Percentiles rank a stretch among this genome's conserved stretches.
These are phyloP conservation scores for Diabrotica balteata DNA, from an alignment of 2,888 invertebrate species.

Conservation along the genomic window DNA sequence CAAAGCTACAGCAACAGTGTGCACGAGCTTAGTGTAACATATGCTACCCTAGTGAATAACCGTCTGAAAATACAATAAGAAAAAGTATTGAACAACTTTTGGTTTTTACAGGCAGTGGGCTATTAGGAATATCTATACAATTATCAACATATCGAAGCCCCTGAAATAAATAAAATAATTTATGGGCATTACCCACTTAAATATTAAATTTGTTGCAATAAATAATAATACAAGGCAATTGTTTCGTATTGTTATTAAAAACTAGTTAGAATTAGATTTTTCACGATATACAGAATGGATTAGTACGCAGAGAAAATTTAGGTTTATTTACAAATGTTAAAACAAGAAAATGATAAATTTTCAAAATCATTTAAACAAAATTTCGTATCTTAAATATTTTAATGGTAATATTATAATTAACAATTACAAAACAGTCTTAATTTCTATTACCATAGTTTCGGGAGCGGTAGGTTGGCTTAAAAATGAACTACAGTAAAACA, in stretches of 20 bases:
- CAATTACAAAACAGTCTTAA: too few species aligned
- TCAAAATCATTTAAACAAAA: too few species aligned
- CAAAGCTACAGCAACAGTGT: too few species aligned
- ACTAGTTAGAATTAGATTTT: conserved; percentile 1
- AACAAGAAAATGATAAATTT: too few species aligned
- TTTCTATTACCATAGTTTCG: too few species aligned
- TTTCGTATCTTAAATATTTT: too few species aligned
- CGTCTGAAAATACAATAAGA: conserved; percentile 28
- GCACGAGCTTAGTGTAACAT: too few species aligned
- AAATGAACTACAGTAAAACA: too few species aligned
- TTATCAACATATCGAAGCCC: conserved; percentile 12
- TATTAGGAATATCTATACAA: conserved; percentile 32
- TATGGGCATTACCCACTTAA: background rate
- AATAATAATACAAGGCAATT: conserved; percentile 16
- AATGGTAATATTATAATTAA: too few species aligned
- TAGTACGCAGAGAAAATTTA: conserved; percentile 5
- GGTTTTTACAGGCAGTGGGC: conserved; percentile 39
- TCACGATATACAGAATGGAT: background rate
- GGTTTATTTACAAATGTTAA: too few species aligned
- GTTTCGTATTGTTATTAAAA: conserved; percentile 6
- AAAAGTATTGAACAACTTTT: conserved; percentile 40
- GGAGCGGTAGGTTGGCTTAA: too few species aligned
- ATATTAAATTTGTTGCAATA: conserved; percentile 8
- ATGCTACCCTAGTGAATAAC: conserved; percentile 31
- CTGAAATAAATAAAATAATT: conserved; percentile 5